These are phyloP conservation scores for mouse (Mus musculus) DNA, from an alignment of 2,113 vertebrate species.

Conservation along the genomic window GRCm39 chr4:64932001-64932500, in stretches of 20 bases:
- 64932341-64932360: neutral
- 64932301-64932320: neutral
- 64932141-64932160: neutral
- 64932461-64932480: neutral
- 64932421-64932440: neutral
- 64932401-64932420: neutral
- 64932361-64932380: neutral
- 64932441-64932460: neutral
- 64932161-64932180: neutral
- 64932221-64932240: too few relatives aligned
- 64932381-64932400: neutral
- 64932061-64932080: neutral
- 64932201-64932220: neutral
- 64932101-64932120: neutral
- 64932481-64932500: neutral
- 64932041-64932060: neutral
- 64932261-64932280: neutral
- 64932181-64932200: neutral
- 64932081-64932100: neutral
- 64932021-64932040: neutral
- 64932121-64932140: neutral
- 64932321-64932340: neutral
- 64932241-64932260: neutral
- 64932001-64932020: neutral
- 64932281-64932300: neutral